phyloP scores from a whole-genome alignment of 2,113 vertebrate genomes.

The Cygnus buccinator region DNA sequence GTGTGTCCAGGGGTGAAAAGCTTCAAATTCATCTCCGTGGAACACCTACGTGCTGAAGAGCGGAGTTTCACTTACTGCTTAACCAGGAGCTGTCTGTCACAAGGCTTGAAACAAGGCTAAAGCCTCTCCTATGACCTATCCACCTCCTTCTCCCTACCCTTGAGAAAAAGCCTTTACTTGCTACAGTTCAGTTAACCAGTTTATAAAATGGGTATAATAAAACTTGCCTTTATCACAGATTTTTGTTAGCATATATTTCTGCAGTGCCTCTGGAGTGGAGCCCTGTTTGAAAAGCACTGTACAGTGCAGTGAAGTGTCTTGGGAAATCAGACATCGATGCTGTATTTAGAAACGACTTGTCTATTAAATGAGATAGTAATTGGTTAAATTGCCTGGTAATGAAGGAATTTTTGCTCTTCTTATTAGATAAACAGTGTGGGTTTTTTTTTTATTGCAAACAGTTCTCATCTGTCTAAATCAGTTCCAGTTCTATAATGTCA shows the following conservation, averaged over 20 bases:
- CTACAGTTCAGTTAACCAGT: not conserved
- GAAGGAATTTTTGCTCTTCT: constrained; percentile 31
- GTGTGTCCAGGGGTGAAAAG: not conserved
- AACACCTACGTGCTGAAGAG: not conserved
- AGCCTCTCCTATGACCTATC: not conserved
- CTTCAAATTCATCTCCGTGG: not conserved
- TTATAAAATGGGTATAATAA: not conserved
- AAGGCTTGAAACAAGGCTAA: not conserved
- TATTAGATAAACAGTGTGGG: constrained; percentile 24
- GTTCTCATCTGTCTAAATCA: constrained; percentile 45
- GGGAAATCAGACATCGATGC: not conserved
- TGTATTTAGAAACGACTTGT: not conserved
- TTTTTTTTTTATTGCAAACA: constrained; percentile 16
- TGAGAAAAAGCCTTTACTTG: not conserved
- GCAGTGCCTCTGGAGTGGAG: not conserved
- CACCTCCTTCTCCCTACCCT: not conserved
- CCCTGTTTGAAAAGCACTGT: not conserved
- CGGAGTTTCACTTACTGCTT: not conserved
- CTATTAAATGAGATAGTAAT: constrained; percentile 36
- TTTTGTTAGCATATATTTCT: not conserved
- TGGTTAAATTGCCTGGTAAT: constrained; percentile 13
- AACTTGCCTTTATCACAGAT: not conserved
- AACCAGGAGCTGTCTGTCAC: not conserved
- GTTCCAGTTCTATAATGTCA: constrained; percentile 54
- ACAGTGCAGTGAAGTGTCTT: not conserved